These are phyloP conservation scores for Andrena camellia DNA, from an alignment of 2,888 invertebrate genomes.

Conservation along the genomic window DNA sequence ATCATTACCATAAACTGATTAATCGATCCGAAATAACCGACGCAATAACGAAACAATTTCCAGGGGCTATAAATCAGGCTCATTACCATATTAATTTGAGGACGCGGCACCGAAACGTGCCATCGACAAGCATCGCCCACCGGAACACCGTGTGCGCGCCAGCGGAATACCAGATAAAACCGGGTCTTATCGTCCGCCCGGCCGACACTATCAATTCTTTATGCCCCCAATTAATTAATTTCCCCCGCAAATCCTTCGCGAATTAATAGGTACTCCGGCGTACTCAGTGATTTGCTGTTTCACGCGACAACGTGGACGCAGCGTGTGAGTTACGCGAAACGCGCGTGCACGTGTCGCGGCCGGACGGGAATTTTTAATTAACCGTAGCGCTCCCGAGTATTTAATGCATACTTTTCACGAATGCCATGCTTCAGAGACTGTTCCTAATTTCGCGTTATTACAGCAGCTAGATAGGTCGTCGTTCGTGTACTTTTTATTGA, in stretches of 20 bases:
- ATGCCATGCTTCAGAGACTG: background rate
- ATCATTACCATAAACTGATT: slow-evolving; percentile 66
- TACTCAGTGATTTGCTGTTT: background rate
- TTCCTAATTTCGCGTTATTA: background rate
- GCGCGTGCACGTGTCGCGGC: too few species aligned
- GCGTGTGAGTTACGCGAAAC: too few species aligned
- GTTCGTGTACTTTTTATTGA: slow-evolving; percentile 2
- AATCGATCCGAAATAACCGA: slow-evolving; percentile 56
- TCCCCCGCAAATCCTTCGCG: background rate
- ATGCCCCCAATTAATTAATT: slow-evolving; percentile 51
- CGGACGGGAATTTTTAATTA: background rate
- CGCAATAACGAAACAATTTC: slow-evolving; percentile 69
- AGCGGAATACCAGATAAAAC: slow-evolving; percentile 12
- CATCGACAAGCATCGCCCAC: slow-evolving; percentile 16
- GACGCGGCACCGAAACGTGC: slow-evolving; percentile 11
- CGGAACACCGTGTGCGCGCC: background rate
- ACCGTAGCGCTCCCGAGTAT: background rate
- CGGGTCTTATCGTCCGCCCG: slow-evolving; percentile 4
- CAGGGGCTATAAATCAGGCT: slow-evolving; percentile 49
- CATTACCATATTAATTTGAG: slow-evolving; percentile 70
- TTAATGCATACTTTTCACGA: background rate
- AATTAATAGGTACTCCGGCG: background rate
- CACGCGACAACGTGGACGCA: background rate
- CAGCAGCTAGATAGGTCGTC: background rate
- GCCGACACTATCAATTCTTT: slow-evolving; percentile 35